Conservation (phyloP, 2,113 vertebrate genomes). For the Cavia porcellus region DNA sequence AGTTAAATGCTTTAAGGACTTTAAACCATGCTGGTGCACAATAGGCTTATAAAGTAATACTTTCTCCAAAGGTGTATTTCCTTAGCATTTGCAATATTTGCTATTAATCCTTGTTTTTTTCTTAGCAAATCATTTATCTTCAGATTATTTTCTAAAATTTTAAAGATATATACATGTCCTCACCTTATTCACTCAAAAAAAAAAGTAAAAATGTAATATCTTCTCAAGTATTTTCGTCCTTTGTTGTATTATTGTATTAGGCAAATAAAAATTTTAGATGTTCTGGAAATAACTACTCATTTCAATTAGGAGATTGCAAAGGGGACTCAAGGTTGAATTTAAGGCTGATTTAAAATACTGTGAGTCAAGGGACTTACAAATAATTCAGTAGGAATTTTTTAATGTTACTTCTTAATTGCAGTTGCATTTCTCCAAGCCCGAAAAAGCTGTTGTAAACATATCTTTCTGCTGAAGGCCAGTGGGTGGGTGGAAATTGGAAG, state of each 20-base stretch:
- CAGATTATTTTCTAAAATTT: neutral
- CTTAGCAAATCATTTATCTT: constrained; percentile 7
- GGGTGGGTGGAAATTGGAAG: neutral
- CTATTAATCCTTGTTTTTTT: constrained; percentile 8
- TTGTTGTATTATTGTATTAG: neutral
- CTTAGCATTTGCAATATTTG: neutral
- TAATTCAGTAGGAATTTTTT: neutral
- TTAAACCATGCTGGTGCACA: neutral
- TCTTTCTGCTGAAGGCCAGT: neutral
- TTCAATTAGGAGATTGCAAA: neutral
- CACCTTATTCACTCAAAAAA: neutral
- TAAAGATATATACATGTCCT: neutral
- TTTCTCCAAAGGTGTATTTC: neutral
- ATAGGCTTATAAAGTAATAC: neutral
- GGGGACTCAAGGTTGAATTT: neutral
- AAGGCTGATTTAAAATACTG: neutral
- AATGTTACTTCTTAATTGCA: neutral
- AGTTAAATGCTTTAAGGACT: neutral
- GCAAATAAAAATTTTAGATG: neutral
- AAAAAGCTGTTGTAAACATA: neutral
- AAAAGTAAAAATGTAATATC: neutral
- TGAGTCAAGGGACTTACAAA: neutral
- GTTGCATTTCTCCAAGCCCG: neutral
- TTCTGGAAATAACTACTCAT: neutral
- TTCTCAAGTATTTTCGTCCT: neutral